These are phyloP conservation scores for Drosophila melanocephala DNA, from an alignment of 2,888 invertebrate genomes.

Conservation along the genomic window DNA sequence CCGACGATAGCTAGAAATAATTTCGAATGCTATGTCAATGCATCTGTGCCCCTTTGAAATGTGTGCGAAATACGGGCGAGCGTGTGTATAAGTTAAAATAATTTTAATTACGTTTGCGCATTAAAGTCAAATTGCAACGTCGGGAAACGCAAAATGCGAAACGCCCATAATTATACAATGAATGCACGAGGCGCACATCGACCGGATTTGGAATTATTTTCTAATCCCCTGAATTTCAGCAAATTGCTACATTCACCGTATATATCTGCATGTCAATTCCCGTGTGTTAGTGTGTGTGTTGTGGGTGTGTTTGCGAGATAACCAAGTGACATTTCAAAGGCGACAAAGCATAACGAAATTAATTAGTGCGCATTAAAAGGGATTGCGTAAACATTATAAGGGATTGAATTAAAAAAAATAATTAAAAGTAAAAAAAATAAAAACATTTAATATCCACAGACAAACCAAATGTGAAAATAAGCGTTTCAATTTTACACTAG, in stretches of 20 bases:
- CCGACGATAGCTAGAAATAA: conserved; percentile 67
- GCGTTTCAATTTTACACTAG: conserved; percentile 60
- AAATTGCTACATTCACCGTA: conserved; percentile 53
- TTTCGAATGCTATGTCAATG: conserved; percentile 65
- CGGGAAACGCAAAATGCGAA: conserved; percentile 27
- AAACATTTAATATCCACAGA: conserved; percentile 53
- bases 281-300: conserved; percentile 11
- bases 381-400: conserved; percentile 73
- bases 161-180: conserved; percentile 75
- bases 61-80: not conserved
- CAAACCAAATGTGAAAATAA: conserved; percentile 69
- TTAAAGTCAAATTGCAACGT: conserved; percentile 59
- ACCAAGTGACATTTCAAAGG: conserved; percentile 59
- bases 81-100: conserved; percentile 71
- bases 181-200: conserved; percentile 42
- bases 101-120: conserved; percentile 76
- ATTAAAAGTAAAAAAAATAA: not conserved
- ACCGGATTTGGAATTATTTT: conserved; percentile 50
- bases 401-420: conserved; percentile 48
- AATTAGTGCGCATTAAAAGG: conserved; percentile 79
- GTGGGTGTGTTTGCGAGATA: conserved; percentile 27
- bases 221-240: conserved; percentile 70
- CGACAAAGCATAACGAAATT: conserved; percentile 80
- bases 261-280: not conserved
- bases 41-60: conserved; percentile 6